phyloP scores from a whole-genome alignment of 2,113 vertebrate species.

The Meles meles region DNA sequence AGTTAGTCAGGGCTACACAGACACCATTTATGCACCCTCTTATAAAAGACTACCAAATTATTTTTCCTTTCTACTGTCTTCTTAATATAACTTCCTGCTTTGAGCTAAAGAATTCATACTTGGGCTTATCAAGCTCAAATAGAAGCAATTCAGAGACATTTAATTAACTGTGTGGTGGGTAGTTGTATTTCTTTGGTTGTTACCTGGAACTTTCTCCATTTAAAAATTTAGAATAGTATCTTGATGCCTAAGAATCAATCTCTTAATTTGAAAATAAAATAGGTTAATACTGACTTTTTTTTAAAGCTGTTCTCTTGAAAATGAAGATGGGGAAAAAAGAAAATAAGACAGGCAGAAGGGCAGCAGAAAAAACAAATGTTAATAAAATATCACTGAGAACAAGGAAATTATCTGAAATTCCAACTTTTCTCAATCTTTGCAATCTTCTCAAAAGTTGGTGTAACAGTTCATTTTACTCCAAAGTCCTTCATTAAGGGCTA shows the following conservation, averaged over 20 bases:
- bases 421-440: conserved; percentile 35
- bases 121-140: conserved; percentile 38
- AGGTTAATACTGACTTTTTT: background rate
- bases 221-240: conserved; percentile 15
- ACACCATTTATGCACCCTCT: background rate
- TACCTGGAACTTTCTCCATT: background rate
- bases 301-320: background rate
- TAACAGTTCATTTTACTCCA: conserved; percentile 25
- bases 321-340: conserved; percentile 13
- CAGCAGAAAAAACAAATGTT: background rate
- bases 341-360: background rate
- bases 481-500: conserved; percentile 39
- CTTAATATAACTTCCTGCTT: conserved; percentile 10
- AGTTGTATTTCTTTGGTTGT: background rate
- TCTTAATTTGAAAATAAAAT: background rate
- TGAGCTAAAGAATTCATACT: conserved; percentile 23
- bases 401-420: conserved; percentile 1
- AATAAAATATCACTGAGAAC: conserved; percentile 31
- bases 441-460: background rate
- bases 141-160: conserved; percentile 19
- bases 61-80: conserved; percentile 37
- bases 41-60: conserved; percentile 41
- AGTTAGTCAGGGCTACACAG: background rate
- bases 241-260: background rate
- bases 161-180: conserved; percentile 33